Evolutionary conservation across 2,888 invertebrate species (phyloP).

Genomic region (Agrotis ipsilon): DNA sequence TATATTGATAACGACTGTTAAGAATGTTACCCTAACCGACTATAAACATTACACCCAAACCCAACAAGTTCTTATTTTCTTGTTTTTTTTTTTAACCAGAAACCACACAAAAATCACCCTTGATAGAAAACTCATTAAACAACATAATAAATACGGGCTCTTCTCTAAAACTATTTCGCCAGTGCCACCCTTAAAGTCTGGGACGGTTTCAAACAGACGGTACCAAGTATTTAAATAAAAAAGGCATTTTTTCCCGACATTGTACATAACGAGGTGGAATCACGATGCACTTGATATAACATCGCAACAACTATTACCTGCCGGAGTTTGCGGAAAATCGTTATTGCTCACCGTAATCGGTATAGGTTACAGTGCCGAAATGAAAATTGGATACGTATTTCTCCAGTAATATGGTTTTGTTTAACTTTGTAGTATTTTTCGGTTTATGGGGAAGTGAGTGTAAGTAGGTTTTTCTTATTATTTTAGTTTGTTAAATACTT

Average conservation of each 20-base stretch:
- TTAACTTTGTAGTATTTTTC: not conserved
- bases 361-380: slow-evolving; percentile 42
- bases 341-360: slow-evolving; percentile 75
- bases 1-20: too few species aligned
- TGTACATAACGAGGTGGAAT: slow-evolving; percentile 73
- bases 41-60: not conserved
- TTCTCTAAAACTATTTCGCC: slow-evolving; percentile 22
- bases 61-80: not conserved
- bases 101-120: not conserved
- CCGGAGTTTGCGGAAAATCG: slow-evolving; percentile 80
- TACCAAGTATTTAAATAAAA: slow-evolving; percentile 51
- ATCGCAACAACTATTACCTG: slow-evolving; percentile 79
- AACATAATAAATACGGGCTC: slow-evolving; percentile 1
- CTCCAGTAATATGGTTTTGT: not conserved
- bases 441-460: not conserved
- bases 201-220: slow-evolving; percentile 24
- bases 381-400: slow-evolving; percentile 32
- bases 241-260: slow-evolving; percentile 47
- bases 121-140: slow-evolving; percentile 38
- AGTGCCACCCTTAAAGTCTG: slow-evolving; percentile 12
- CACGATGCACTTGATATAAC: slow-evolving; percentile 78
- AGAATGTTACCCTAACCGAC: too few species aligned
- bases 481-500: not conserved
- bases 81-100: not conserved
- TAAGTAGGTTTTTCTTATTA: too few species aligned